These are phyloP conservation scores for Lemur catta DNA, from an alignment of 2,797 vertebrate genomes.

Conservation along the genomic window DNA sequence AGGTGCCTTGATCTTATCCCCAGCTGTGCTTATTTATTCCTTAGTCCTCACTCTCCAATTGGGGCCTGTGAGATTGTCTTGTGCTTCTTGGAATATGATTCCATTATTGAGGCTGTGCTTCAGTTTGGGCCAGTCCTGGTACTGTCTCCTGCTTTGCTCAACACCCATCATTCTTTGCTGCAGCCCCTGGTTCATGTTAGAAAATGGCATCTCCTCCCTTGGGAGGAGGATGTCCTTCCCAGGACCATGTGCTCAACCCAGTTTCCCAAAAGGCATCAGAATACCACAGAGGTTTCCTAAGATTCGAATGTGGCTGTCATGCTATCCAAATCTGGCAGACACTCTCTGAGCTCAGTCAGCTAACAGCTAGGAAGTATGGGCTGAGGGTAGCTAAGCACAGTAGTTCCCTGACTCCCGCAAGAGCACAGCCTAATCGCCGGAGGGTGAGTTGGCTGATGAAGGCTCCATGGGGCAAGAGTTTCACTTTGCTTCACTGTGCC, in stretches of 20 bases:
- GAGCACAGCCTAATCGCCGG: neutral
- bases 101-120: neutral
- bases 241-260: neutral
- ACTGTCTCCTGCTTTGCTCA: neutral
- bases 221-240: neutral
- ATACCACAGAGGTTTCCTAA: neutral
- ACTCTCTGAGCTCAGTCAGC: neutral
- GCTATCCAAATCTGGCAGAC: neutral
- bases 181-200: neutral
- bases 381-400: neutral
- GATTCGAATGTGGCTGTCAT: neutral
- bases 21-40: neutral
- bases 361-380: neutral
- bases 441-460: neutral
- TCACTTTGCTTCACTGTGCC: neutral
- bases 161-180: neutral
- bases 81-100: conserved; percentile 10
- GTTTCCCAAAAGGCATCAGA: neutral
- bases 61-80: neutral
- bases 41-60: neutral
- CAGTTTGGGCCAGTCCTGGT: neutral
- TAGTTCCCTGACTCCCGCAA: neutral
- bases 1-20: neutral
- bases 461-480: neutral
- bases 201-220: neutral